Evolutionary conservation across 2,797 vertebrate genomes (phyloP).

Genomic region (Lepus townsendii): DNA sequence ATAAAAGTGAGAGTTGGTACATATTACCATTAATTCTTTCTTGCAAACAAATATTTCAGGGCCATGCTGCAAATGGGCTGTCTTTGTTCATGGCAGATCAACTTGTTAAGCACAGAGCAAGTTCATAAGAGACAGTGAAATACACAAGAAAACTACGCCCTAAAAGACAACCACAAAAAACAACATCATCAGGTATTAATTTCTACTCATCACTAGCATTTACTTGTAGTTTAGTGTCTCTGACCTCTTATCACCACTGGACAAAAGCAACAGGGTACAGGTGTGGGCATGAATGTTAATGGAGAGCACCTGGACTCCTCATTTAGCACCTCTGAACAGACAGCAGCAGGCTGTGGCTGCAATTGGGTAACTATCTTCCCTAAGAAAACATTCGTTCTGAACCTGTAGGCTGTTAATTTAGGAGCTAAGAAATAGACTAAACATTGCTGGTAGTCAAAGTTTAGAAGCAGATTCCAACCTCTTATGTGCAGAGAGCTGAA

Average conservation of each 20-base stretch:
- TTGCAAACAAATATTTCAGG: conserved; percentile 16
- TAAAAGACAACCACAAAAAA: neutral
- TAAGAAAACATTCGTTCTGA: neutral
- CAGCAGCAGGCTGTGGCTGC: neutral
- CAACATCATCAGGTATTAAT: conserved; percentile 8
- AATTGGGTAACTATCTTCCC: neutral
- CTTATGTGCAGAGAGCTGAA: neutral
- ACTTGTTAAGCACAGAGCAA: neutral
- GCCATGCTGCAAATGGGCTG: neutral
- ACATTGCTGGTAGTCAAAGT: neutral
- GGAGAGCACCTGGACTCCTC: neutral
- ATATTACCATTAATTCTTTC: conserved; percentile 23
- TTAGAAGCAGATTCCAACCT: neutral
- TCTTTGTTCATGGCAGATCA: neutral
- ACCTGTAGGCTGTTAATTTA: neutral
- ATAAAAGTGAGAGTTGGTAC: conserved; percentile 32
- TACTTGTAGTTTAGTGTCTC: neutral
- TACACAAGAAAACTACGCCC: neutral
- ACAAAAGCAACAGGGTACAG: neutral
- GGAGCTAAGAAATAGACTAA: neutral
- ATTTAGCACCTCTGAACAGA: neutral
- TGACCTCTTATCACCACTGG: neutral
- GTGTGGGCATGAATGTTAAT: neutral
- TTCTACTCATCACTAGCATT: neutral
- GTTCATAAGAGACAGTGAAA: neutral